Conservation (phyloP, 1,140 invertebrate genomes). For the Vollenhovia emeryi region DNA sequence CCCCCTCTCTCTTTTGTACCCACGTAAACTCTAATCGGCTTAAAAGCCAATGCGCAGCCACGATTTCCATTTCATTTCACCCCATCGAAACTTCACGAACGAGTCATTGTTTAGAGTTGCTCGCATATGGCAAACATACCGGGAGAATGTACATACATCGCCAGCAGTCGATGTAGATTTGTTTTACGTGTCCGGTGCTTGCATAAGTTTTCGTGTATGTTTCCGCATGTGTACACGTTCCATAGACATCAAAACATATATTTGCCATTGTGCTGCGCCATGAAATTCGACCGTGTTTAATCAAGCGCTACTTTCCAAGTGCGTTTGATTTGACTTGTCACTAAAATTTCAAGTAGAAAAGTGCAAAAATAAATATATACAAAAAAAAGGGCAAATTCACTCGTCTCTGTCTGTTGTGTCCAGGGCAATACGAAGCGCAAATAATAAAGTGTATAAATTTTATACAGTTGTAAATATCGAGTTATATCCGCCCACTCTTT, state of each 20-base stretch:
- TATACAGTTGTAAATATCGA: neutral
- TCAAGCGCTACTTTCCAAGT: neutral
- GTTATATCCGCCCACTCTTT: neutral
- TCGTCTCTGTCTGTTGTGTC: neutral
- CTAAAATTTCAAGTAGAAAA: neutral
- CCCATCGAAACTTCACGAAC: slow-evolving; percentile 47
- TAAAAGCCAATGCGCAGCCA: slow-evolving; percentile 41
- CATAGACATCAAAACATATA: slow-evolving; percentile 15
- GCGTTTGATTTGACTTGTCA: neutral
- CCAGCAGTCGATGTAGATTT: slow-evolving; percentile 24
- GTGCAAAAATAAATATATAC: neutral
- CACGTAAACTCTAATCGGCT: slow-evolving; percentile 32
- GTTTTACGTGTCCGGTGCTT: slow-evolving; percentile 27
- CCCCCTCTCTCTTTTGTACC: neutral
- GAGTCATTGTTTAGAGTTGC: slow-evolving; percentile 39
- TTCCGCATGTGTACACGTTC: neutral
- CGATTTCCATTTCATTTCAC: slow-evolving; percentile 51
- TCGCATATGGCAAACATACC: slow-evolving; percentile 35
- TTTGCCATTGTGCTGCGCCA: neutral
- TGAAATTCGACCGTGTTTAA: slow-evolving; percentile 10
- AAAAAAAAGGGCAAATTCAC: neutral
- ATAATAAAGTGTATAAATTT: neutral
- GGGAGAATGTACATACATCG: neutral
- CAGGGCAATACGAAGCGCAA: neutral
- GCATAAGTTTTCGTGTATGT: slow-evolving; percentile 27